A percentile compares a stretch with the other conserved stretches of the same genome.
These are phyloP conservation scores for Amyelois transitella DNA, from an alignment of 1,140 invertebrate species.

Conservation along the genomic window DNA sequence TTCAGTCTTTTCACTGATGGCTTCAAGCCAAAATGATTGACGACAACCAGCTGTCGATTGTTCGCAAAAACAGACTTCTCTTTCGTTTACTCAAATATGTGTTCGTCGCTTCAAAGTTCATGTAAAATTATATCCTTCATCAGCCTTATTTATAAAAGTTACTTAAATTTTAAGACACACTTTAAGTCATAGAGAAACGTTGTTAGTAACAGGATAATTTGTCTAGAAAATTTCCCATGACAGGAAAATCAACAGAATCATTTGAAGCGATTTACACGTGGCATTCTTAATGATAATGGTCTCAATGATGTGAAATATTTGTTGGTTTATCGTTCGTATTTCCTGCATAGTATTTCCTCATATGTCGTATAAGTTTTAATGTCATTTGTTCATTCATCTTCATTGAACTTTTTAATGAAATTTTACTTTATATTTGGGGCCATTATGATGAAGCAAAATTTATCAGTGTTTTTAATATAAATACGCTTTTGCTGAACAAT, in stretches of 20 bases:
- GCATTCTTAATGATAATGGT: background rate
- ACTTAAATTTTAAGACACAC: too few relatives aligned
- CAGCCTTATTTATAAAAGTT: too few relatives aligned
- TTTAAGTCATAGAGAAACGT: too few relatives aligned
- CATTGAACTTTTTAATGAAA: too few relatives aligned
- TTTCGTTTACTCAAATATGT: background rate
- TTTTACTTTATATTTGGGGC: too few relatives aligned
- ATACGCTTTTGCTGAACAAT: too few relatives aligned
- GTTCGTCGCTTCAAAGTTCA: background rate
- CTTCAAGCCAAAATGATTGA: background rate
- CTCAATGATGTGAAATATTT: background rate
- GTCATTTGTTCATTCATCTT: background rate
- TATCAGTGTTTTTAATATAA: too few relatives aligned
- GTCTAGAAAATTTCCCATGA: background rate
- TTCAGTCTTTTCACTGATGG: background rate
- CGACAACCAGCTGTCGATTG: background rate
- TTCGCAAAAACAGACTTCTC: background rate
- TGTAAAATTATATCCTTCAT: too few relatives aligned
- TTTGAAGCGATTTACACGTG: background rate
- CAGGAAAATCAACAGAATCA: background rate
- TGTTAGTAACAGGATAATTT: background rate
- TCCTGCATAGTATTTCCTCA: background rate
- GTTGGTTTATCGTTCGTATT: background rate
- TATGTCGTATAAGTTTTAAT: background rate
- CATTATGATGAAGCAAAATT: background rate